phyloP scores from a whole-genome alignment of 1,140 invertebrate species.

The Heliconius melpomene region DNA sequence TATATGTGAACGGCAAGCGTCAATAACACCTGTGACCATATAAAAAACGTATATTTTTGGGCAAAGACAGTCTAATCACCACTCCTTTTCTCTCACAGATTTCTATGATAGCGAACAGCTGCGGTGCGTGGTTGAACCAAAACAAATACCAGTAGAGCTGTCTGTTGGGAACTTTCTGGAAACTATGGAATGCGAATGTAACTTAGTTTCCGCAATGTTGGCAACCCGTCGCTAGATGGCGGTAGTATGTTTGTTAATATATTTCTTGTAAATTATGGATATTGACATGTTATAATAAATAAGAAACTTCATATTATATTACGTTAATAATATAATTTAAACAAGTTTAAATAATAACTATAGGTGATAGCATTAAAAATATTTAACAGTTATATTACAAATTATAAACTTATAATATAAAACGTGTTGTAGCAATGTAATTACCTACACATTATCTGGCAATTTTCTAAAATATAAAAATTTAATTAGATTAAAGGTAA shows the following conservation, averaged over 20 bases:
- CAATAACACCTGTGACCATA: conserved; percentile 63
- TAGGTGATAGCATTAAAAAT: no score
- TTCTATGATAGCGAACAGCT: conserved; percentile 81
- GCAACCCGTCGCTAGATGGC: conserved; percentile 25
- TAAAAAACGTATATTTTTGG: conserved; percentile 73
- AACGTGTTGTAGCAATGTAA: no score
- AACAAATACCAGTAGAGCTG: conserved; percentile 74
- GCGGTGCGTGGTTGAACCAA: conserved; percentile 77
- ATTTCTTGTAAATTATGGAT: no score
- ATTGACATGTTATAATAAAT: no score
- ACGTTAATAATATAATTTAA: no score
- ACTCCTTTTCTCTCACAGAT: conserved; percentile 80
- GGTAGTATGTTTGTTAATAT: background rate
- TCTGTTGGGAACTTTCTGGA: conserved; percentile 41
- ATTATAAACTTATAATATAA: no score
- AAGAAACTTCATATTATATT: no score
- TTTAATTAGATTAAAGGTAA: no score
- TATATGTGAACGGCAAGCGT: conserved; percentile 52
- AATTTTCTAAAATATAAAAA: no score
- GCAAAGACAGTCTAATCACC: conserved; percentile 77
- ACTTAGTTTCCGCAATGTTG: background rate
- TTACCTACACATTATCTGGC: no score
- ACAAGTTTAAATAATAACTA: no score
- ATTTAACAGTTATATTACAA: no score
- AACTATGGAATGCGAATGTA: background rate